Evolutionary conservation across 1,140 invertebrate genomes (phyloP), one percentile per base, ranked within the genome.

Genomic region (Bombyx mandarina): DNA sequence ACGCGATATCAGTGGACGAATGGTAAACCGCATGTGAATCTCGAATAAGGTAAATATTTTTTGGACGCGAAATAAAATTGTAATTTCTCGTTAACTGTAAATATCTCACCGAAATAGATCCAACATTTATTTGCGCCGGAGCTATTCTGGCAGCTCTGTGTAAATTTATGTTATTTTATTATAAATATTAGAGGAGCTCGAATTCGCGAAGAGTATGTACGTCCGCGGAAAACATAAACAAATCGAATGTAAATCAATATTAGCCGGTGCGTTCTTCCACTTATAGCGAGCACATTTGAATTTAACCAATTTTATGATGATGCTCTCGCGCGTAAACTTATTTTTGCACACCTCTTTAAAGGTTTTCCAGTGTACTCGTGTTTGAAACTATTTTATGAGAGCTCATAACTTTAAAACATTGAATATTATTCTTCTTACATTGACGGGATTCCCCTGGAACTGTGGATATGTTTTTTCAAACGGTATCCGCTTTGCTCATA

Each of bases 291-390:
- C 53, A 73, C 67, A 77, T 79, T 83, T 76, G 66, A 64, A 77
- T 77, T 78, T 74, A 18, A 79, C 69, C 69, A 70, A 70, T 82
- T 84, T 85, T 85, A 86, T 76, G 82, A 86, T 81, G 75, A 82
- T 83, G 73, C 67, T 75, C 67, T 69, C 61, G 61, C 62, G 57
- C 61, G 63, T 66, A 69, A 70, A 67, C 72, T 70, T 68, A 74
- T 77, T 78, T 80, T 80, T 82, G 73, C 42, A 51, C 50, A 18
- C 26, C 26, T 35, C 26, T 35, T 35, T 5, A 35, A 5, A 35
- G 26, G 26, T 35, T 35, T 35, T 35, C 12, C 26, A 71, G 70
- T 68, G 63, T 51, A 59, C 56, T 61, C 61, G 57, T 57, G 47
- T 54, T 55, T 58, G 43, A 43, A 43, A 8, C 12, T 56, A 49